phyloP scores from a whole-genome alignment of 35 echinoderm and acorn worm species.

The Lytechinus pictus region DNA sequence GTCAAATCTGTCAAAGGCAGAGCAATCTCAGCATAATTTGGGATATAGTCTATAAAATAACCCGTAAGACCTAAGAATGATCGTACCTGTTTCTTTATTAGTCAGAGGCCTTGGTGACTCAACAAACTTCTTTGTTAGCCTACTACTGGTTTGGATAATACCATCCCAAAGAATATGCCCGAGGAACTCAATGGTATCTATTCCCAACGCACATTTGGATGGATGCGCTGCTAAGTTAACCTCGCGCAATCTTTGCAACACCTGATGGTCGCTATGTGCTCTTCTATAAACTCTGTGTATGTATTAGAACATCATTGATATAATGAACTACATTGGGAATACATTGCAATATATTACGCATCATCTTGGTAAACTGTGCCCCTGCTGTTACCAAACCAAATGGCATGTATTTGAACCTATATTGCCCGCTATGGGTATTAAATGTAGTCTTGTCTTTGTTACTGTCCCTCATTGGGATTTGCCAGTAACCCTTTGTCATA shows the following conservation, averaged over 20 bases:
- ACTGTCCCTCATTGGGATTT: too few species aligned
- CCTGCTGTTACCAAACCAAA: slow-evolving; percentile 68
- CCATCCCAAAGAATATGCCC: not conserved
- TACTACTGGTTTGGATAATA: not conserved
- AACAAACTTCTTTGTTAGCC: not conserved
- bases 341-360: slow-evolving; percentile 44
- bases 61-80: slow-evolving; percentile 57
- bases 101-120: slow-evolving; percentile 7
- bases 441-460: slow-evolving; percentile 55
- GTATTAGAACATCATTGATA: slow-evolving; percentile 72
- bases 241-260: slow-evolving; percentile 31
- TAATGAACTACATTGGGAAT: slow-evolving; percentile 52
- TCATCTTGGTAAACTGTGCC: slow-evolving; percentile 60
- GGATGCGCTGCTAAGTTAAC: slow-evolving; percentile 54
- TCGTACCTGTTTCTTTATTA: slow-evolving; percentile 59
- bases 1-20: not conserved
- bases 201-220: slow-evolving; percentile 55
- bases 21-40: slow-evolving; percentile 67
- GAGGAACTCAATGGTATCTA: not conserved
- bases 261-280: not conserved
- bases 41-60: slow-evolving; percentile 62
- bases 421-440: slow-evolving; percentile 38
- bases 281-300: slow-evolving; percentile 52
- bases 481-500: too few species aligned
- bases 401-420: slow-evolving; percentile 62